Evolutionary conservation across 1,140 invertebrate species (phyloP), one percentile per base, ranked within the genome.

Genomic region (Pogonognathellus flavescens): DNA sequence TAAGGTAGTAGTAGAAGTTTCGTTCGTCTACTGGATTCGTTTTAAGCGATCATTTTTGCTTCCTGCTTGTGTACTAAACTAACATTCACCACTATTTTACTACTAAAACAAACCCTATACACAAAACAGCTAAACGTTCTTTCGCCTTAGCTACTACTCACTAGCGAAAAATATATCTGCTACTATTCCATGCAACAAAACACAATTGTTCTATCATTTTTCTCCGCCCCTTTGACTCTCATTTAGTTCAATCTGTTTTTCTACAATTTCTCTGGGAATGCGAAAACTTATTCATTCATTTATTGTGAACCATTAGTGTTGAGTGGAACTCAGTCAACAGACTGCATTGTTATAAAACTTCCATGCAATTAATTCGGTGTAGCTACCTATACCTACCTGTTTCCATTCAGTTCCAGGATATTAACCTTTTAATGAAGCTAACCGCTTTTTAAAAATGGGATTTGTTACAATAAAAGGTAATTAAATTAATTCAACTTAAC

Each of bases 41-140:
- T 62, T 20, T 18, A 62, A 1, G 18, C 8, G 59, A 62, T 62
- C 25, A 76, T 76, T 76, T 76, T 76, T 76, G 70, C 70, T 76
- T 76, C 70, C 70, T 76, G 70, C 25, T 76, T 31, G 70, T 76
- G 41, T 76, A n/a, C n/a, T n/a, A 49, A 76, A n/a, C 41, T 76
- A 18, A 76, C 70, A n/a, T 57, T 57, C 53, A 5, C 11, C n/a
- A 14, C 53, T 57, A 57, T 57, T n/a, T n/a, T 57, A n/a, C 9
- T n/a, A 57, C 53, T n/a, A 57, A 1, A 14, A 57, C 53, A 57
- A n/a, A 41, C 31, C 6, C 31, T 41, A 41, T 6, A 41, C 6
- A 41, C 31, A 41, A 41, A 1, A 41, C 31, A 41, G 2, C 1
- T 41, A 41, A 41, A 41, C 31, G 31, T 41, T 41, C 31, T 41